phyloP scores from a whole-genome alignment of 1,140 invertebrate genomes.

The Lithobius niger region DNA sequence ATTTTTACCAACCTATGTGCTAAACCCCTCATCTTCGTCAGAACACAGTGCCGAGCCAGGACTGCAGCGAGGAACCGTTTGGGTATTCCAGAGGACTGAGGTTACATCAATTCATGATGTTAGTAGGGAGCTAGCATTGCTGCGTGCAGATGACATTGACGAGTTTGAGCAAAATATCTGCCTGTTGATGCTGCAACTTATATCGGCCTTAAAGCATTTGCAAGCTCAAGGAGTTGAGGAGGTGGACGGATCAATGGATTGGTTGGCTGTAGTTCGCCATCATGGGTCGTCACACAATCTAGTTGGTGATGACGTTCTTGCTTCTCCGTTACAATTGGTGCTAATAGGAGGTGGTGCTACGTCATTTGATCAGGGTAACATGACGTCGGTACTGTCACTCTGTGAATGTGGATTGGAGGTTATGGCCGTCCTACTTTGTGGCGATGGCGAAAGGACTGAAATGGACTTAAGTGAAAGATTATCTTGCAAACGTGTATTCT shows the following conservation, averaged over 20 bases:
- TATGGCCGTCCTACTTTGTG: constrained; percentile 47
- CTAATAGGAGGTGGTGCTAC: background rate
- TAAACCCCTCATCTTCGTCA: too few relatives aligned
- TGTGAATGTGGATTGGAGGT: constrained; percentile 62
- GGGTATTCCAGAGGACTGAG: constrained; percentile 51
- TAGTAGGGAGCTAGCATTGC: background rate
- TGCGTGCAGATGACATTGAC: background rate
- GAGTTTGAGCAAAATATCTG: constrained; percentile 35
- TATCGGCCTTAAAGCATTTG: constrained; percentile 64
- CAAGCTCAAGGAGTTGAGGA: constrained; percentile 70
- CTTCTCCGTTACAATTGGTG: too few relatives aligned
- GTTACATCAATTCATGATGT: constrained; percentile 24
- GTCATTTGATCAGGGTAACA: too few relatives aligned
- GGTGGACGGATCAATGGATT: constrained; percentile 47
- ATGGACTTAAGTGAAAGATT: constrained; percentile 16
- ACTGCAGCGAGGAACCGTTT: constrained; percentile 30
- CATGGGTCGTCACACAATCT: too few relatives aligned
- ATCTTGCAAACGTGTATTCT: constrained; percentile 17
- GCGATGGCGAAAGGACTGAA: constrained; percentile 12
- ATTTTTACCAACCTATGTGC: constrained; percentile 44
- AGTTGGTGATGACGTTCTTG: too few relatives aligned
- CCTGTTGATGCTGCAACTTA: constrained; percentile 62
- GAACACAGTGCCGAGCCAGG: too few relatives aligned
- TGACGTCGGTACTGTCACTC: background rate
- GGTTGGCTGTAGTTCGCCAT: constrained; percentile 40